phyloP scores from a whole-genome alignment of 2,888 invertebrate species.

The Campoletis raptor region DNA sequence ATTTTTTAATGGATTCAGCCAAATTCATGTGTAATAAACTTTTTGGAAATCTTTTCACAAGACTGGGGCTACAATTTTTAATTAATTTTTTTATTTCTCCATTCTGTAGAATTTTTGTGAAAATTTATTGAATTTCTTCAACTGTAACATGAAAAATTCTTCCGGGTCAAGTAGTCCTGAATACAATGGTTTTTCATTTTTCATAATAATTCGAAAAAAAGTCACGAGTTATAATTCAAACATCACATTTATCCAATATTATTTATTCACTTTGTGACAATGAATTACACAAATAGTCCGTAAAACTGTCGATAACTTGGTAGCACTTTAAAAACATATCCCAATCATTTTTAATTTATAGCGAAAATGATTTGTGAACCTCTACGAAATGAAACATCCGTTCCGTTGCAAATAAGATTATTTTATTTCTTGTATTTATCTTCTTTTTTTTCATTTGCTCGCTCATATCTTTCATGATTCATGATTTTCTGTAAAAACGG shows the following conservation, averaged over 20 bases:
- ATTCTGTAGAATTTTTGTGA: too few species aligned
- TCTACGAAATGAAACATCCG: neutral
- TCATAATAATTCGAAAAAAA: too few species aligned
- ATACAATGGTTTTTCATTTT: too few species aligned
- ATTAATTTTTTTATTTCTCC: too few species aligned
- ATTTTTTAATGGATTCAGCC: neutral
- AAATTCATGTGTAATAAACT: neutral
- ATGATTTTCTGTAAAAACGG: conserved; percentile 43
- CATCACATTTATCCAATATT: too few species aligned
- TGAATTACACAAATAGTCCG: too few species aligned
- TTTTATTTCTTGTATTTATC: conserved; percentile 34
- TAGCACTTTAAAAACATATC: neutral
- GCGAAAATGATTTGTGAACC: neutral
- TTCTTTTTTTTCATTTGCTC: conserved; percentile 56
- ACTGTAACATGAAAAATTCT: too few species aligned
- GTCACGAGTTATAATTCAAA: too few species aligned
- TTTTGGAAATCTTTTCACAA: neutral
- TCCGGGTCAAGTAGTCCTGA: too few species aligned
- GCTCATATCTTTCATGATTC: conserved; percentile 50
- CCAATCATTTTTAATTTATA: neutral
- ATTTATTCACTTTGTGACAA: neutral
- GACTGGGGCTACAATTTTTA: too few species aligned
- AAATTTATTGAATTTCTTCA: too few species aligned
- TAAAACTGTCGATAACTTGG: neutral
- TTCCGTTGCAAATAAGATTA: neutral